These are phyloP conservation scores for Microtus californicus DNA, from an alignment of 2,797 vertebrate genomes.

Conservation along the genomic window DNA sequence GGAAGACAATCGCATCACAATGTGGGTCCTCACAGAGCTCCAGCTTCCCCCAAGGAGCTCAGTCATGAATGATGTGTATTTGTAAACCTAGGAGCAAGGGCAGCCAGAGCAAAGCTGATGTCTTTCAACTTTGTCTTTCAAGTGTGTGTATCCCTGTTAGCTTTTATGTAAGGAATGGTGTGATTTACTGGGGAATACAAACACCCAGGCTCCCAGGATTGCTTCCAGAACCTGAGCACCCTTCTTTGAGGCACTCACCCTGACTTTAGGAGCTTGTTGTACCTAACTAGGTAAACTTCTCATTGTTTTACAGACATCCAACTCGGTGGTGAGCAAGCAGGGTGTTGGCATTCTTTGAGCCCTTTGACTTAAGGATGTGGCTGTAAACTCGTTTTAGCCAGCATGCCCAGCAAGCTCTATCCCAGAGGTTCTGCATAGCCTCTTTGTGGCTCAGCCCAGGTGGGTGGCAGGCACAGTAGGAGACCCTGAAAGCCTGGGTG, in stretches of 20 bases:
- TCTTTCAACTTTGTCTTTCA: background rate
- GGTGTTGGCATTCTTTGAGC: background rate
- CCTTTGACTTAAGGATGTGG: background rate
- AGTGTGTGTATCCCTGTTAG: background rate
- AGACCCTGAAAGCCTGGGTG: background rate
- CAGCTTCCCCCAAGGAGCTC: background rate
- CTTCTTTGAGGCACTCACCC: too few relatives aligned
- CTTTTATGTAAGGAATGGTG: background rate
- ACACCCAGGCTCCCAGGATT: background rate
- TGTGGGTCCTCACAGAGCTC: background rate
- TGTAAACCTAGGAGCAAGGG: background rate
- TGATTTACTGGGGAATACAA: background rate
- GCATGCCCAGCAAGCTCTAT: background rate
- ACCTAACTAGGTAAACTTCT: background rate
- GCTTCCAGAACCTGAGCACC: accelerated
- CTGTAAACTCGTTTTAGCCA: background rate
- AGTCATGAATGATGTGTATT: background rate
- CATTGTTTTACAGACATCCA: background rate
- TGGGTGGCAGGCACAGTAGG: background rate
- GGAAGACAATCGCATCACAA: too few relatives aligned
- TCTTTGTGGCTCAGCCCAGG: background rate
- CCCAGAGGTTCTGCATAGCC: too few relatives aligned
- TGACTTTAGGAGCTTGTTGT: accelerated
- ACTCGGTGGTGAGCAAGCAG: background rate
- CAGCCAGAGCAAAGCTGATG: background rate